Base-by-base conservation (phyloP, 2,797 vertebrate genomes). In the Sitta carolinensis region DNA sequence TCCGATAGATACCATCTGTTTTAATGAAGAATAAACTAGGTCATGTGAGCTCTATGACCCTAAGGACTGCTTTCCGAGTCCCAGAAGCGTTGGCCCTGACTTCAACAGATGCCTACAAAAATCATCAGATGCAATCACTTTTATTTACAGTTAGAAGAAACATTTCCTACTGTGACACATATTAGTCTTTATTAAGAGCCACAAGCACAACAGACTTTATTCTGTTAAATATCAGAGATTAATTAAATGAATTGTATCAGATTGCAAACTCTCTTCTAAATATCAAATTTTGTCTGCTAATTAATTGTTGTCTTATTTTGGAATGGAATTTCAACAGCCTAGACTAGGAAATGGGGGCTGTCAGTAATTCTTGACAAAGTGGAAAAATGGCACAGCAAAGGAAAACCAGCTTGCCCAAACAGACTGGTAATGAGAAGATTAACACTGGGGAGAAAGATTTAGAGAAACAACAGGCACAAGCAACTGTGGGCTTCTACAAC, bases 21-120 rank as follows among this genome's bases (percentile, higher is more conserved):
- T 93, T 85, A 92, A 89, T 63, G 62, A 87, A 89, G 90, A 87
- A 77, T 81, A 95, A 97, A 96, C 72, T 83, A 94, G 90, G 84
- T 83, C 93, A 93, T 85, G 74, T 84, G 75, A 89, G 86, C 77
- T 84, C 47, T 61, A 51, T 2, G 7, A 91, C 88, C 81, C 67
- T 25, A 26, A 88, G 75, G 93, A 74, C 63, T 94, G 48, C 32
- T 29, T 84, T 89, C 36, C 29, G 38, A 85, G 27, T 87, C 76
- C 52, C 89, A 77, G 10, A 74, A 59, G 61, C 16, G 13, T 42
- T 83, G 48, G 50, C 68, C 45, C 54, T n/a, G 50, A 74, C 79
- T 92, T 93, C 72, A 26, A 82, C 92, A 94, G 80, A 93, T 79
- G 83, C 63, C 80, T 50, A 94, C 67, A 89, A 88, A 91, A 95